A percentile compares a stretch with the other conserved stretches of the same genome.
Conservation (phyloP, 2,113 vertebrate genomes). For the Synodontis membranacea region DNA sequence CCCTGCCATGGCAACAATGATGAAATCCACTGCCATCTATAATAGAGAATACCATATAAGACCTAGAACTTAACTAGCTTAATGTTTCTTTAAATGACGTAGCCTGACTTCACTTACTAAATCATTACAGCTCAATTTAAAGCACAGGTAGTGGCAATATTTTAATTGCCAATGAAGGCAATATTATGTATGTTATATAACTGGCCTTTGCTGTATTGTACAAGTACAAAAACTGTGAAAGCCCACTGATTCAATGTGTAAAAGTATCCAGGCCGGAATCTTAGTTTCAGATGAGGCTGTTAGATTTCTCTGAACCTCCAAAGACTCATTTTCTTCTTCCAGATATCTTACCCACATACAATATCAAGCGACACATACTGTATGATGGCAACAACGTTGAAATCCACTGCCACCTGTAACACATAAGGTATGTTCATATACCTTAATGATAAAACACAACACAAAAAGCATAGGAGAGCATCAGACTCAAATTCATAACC, state of each 20-base stretch:
- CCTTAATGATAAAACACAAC: background rate
- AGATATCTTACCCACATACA: constrained; percentile 59
- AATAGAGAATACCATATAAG: constrained; percentile 25
- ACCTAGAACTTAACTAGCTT: background rate
- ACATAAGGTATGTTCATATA: background rate
- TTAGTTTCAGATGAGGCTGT: constrained; percentile 12
- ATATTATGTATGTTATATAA: constrained; percentile 28
- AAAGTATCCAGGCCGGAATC: constrained; percentile 60
- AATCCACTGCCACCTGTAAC: constrained; percentile 15
- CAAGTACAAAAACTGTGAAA: constrained; percentile 8
- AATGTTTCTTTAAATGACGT: background rate
- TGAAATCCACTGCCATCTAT: background rate
- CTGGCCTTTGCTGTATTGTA: background rate
- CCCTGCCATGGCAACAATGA: constrained; percentile 1
- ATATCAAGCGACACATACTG: background rate
- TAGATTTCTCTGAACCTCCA: constrained; percentile 64
- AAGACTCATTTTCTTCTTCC: constrained; percentile 69
- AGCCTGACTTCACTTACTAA: background rate
- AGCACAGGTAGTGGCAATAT: background rate
- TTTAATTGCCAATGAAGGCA: background rate
- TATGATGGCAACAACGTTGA: background rate
- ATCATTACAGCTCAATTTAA: background rate
- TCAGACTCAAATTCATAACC: background rate
- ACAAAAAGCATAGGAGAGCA: background rate
- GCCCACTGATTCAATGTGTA: constrained; percentile 48